Conservation (phyloP, 2,888 invertebrate genomes). For the Eueremaeus valkanovi region DNA sequence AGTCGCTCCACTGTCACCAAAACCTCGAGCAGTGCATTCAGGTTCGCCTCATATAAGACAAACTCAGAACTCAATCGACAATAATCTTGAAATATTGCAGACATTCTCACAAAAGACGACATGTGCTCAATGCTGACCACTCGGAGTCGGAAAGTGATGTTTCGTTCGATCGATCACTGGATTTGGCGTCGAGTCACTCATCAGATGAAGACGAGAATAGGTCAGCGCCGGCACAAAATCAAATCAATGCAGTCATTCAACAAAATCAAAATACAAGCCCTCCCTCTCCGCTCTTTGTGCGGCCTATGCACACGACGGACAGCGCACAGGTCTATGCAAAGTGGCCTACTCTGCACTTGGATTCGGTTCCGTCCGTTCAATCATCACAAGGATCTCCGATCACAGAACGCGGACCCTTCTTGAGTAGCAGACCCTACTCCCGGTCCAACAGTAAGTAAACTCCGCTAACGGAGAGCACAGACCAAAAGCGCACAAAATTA, state of each 20-base stretch:
- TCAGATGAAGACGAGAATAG: conserved; percentile 72
- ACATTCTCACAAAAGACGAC: conserved; percentile 16
- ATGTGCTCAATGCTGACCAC: not conserved
- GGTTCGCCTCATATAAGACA: too few relatives aligned
- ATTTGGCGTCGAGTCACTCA: conserved; percentile 90
- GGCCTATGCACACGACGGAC: not conserved
- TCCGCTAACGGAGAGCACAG: too few relatives aligned
- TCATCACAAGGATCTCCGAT: conserved; percentile 5
- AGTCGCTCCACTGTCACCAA: conserved; percentile 83
- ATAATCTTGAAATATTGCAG: too few relatives aligned
- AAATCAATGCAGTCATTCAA: conserved; percentile 39
- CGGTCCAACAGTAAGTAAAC: too few relatives aligned
- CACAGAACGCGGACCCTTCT: conserved; percentile 29
- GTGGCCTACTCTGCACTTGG: not conserved
- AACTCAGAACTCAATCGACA: conserved; percentile 47
- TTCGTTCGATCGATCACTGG: conserved; percentile 58
- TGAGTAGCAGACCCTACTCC: conserved; percentile 27
- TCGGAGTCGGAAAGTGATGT: conserved; percentile 56
- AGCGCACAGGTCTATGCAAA: not conserved
- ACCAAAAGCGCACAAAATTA: too few relatives aligned
- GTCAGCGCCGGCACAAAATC: conserved; percentile 39
- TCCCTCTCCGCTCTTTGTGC: not conserved
- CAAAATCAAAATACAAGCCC: conserved; percentile 20
- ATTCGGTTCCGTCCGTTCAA: not conserved
- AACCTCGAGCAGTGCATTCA: conserved; percentile 87